These are phyloP conservation scores for Ptychoptera albimana DNA, from an alignment of 2,888 invertebrate species.

Conservation along the genomic window DNA sequence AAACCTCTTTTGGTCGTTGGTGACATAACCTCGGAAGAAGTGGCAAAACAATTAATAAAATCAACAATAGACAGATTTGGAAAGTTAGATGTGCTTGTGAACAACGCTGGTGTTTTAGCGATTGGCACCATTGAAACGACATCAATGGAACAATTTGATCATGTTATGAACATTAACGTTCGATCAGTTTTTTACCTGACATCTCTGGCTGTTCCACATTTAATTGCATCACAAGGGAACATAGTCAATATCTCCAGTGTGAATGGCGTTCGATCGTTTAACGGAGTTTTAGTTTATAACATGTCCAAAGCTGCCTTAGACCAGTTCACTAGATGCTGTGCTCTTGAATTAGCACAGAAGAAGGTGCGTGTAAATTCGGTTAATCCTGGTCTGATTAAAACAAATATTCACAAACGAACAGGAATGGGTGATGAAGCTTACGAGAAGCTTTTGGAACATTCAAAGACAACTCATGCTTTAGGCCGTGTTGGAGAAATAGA, in stretches of 20 bases:
- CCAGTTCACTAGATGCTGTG: slow-evolving; percentile 74
- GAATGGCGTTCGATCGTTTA: slow-evolving; percentile 66
- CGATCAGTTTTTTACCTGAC: slow-evolving; percentile 56
- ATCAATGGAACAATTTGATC: slow-evolving; percentile 61
- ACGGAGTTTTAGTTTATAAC: slow-evolving; percentile 67
- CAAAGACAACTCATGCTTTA: slow-evolving; percentile 68
- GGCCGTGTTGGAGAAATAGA: slow-evolving; percentile 58
- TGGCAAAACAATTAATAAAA: slow-evolving; percentile 47
- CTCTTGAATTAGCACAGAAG: slow-evolving; percentile 61
- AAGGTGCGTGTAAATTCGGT: slow-evolving; percentile 71
- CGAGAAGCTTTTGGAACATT: slow-evolving; percentile 56
- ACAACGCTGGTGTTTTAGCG: slow-evolving; percentile 67
- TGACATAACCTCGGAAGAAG: slow-evolving; percentile 47
- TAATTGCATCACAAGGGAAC: slow-evolving; percentile 56
- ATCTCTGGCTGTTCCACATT: slow-evolving; percentile 61
- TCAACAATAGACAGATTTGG: slow-evolving; percentile 46
- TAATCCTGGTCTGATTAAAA: slow-evolving; percentile 74
- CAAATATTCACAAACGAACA: slow-evolving; percentile 59
- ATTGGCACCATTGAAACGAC: slow-evolving; percentile 66
- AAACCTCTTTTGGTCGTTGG: slow-evolving; percentile 41
- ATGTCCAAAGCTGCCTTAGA: slow-evolving; percentile 83
- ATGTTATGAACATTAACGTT: slow-evolving; percentile 68
- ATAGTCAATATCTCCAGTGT: slow-evolving; percentile 85
- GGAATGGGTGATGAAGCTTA: slow-evolving; percentile 61
- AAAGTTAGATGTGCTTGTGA: slow-evolving; percentile 54